A percentile compares a stretch with the other conserved stretches of the same genome.
phyloP scores from a whole-genome alignment of 2,888 invertebrate genomes.

The Athetis lepigone region DNA sequence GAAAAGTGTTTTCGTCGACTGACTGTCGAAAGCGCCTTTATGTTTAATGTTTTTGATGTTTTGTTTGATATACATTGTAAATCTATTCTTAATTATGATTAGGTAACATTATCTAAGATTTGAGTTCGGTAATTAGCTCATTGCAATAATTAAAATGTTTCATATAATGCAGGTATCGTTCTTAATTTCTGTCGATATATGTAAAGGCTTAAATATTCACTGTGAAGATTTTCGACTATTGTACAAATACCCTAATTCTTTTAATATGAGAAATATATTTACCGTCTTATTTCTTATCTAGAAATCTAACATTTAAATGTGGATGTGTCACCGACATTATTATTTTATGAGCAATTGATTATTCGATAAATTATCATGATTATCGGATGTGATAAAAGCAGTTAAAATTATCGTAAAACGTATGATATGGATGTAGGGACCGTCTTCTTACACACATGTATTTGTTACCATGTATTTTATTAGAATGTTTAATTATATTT shows the following conservation, averaged over 20 bases:
- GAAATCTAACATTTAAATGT: conserved; percentile 47
- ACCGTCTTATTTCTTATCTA: conserved; percentile 42
- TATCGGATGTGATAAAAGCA: conserved; percentile 46
- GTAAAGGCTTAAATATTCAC: neutral
- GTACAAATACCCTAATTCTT: neutral
- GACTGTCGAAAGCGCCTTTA: no score
- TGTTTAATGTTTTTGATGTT: conserved; percentile 18
- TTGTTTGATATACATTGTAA: conserved; percentile 10
- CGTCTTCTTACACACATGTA: conserved; percentile 8
- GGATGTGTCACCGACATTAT: conserved; percentile 44
- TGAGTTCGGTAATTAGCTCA: neutral
- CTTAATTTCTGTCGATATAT: no score
- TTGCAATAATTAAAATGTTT: neutral
- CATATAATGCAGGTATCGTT: no score
- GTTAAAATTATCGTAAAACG: conserved; percentile 44
- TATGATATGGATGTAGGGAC: conserved; percentile 3
- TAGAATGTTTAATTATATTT: conserved; percentile 13
- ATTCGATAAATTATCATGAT: conserved; percentile 47
- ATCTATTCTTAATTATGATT: conserved; percentile 21
- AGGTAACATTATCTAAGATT: conserved; percentile 18
- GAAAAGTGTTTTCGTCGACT: no score
- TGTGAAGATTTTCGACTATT: neutral
- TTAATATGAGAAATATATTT: conserved; percentile 15
- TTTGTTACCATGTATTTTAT: conserved; percentile 6
- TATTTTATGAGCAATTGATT: conserved; percentile 52